Conservation (phyloP, 2,888 invertebrate species). For the Microctonus hyperodae region DNA sequence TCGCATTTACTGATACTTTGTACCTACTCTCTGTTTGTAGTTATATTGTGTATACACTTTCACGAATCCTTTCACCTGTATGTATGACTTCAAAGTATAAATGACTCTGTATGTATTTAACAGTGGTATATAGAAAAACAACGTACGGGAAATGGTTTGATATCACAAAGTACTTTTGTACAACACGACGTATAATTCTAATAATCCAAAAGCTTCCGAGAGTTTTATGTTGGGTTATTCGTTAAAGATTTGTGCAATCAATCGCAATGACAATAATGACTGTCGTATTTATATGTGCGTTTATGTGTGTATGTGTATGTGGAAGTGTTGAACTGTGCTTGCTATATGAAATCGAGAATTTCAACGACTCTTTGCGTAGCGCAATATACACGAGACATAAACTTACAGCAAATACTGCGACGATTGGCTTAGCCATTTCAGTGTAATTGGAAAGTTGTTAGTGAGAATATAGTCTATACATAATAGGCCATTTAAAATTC, state of each 20-base stretch:
- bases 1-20: slow-evolving; percentile 4
- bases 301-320: background rate
- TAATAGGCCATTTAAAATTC: slow-evolving; percentile 18
- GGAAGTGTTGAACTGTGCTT: background rate
- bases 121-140: too few relatives aligned
- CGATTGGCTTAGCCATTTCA: background rate
- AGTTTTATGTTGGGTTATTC: background rate
- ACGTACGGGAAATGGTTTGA: slow-evolving; percentile 35
- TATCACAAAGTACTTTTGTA: slow-evolving; percentile 27
- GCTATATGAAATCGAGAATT: background rate
- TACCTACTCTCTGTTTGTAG: background rate
- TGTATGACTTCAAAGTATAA: slow-evolving; percentile 17
- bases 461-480: background rate
- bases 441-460: slow-evolving; percentile 23
- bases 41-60: slow-evolving; percentile 34
- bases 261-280: slow-evolving; percentile 10
- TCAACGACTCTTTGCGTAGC: background rate
- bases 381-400: background rate
- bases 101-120: background rate
- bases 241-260: background rate
- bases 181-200: background rate
- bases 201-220: slow-evolving; percentile 18
- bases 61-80: slow-evolving; percentile 44
- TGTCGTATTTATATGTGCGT: background rate
- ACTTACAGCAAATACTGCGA: background rate